Evolutionary conservation across 1,140 invertebrate species (phyloP).

Genomic region (Probaryconus sp.): DNA sequence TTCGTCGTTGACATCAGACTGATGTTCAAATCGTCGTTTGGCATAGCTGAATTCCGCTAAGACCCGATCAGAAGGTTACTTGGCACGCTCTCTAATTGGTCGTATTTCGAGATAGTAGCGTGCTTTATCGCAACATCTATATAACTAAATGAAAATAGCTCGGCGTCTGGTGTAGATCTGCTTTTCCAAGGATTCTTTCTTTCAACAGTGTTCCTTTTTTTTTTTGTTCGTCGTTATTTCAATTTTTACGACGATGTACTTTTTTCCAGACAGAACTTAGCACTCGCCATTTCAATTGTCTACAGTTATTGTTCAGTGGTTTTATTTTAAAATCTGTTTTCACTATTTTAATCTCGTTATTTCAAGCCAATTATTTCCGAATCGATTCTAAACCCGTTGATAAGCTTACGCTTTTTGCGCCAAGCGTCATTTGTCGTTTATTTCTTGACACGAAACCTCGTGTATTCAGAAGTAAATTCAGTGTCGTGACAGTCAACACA

Average conservation of each 20-base stretch:
- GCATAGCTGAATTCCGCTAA: conserved; percentile 44
- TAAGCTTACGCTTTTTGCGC: conserved; percentile 1
- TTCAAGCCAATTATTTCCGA: no score
- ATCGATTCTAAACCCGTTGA: no score
- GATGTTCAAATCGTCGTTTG: conserved; percentile 66
- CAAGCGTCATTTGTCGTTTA: conserved; percentile 48
- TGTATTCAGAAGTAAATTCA: conserved; percentile 59
- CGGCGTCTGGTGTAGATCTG: conserved; percentile 17
- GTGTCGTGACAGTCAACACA: conserved; percentile 58
- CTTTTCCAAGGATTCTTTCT: conserved; percentile 22
- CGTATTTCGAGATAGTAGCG: conserved; percentile 67
- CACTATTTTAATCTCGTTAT: no score
- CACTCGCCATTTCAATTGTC: conserved; percentile 42
- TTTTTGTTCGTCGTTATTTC: conserved; percentile 48
- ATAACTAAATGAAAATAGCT: conserved; percentile 68
- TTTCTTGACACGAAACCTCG: conserved; percentile 38
- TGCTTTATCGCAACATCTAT: conserved; percentile 72
- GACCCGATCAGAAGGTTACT: conserved; percentile 66
- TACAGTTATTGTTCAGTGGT: no score
- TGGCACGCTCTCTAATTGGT: conserved; percentile 74
- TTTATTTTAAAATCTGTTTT: not conserved
- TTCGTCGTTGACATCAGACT: conserved; percentile 34
- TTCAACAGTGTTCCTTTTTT: conserved; percentile 1
- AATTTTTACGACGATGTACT: conserved; percentile 27
- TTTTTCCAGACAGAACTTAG: conserved; percentile 28